Conservation (phyloP, 2,888 invertebrate species). For the Catocala fraxini region DNA sequence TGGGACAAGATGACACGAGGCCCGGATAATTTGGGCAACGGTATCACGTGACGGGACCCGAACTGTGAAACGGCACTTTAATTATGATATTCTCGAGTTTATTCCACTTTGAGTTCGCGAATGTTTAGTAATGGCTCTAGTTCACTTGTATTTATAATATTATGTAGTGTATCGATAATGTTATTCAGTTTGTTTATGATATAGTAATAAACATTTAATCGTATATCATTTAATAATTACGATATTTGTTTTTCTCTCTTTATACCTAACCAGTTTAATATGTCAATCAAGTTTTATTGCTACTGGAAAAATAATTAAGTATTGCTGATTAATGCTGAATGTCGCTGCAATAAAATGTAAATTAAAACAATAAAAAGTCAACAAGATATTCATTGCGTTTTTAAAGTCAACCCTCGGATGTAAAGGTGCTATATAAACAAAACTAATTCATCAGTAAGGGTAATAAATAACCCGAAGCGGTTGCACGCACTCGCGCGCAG, state of each 20-base stretch:
- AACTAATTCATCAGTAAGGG: conserved; percentile 73
- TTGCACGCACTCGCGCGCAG: conserved; percentile 83
- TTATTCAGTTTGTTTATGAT: conserved; percentile 1
- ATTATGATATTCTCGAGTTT: conserved; percentile 82
- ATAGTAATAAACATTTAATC: too few species aligned
- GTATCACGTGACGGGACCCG: conserved; percentile 83
- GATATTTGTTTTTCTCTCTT: not conserved
- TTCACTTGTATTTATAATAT: conserved; percentile 17
- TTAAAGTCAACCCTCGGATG: conserved; percentile 70
- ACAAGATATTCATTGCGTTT: conserved; percentile 78
- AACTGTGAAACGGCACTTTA: conserved; percentile 84
- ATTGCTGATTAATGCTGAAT: conserved; percentile 48
- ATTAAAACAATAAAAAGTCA: conserved; percentile 61
- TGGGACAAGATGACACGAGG: conserved; percentile 88
- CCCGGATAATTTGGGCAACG: conserved; percentile 88
- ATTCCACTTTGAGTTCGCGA: conserved; percentile 54
- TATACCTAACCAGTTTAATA: not conserved
- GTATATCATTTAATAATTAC: too few species aligned
- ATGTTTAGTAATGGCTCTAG: conserved; percentile 38
- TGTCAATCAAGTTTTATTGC: conserved; percentile 23
- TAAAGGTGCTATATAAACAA: conserved; percentile 72
- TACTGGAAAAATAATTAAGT: conserved; percentile 24
- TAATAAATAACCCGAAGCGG: conserved; percentile 78
- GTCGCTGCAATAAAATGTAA: conserved; percentile 59
- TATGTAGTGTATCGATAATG: conserved; percentile 38